Evolutionary conservation across 23 tunicate genomes (phyloP), one percentile per base, ranked within the genome.

Genomic region (Clavelina lepadiformis): DNA sequence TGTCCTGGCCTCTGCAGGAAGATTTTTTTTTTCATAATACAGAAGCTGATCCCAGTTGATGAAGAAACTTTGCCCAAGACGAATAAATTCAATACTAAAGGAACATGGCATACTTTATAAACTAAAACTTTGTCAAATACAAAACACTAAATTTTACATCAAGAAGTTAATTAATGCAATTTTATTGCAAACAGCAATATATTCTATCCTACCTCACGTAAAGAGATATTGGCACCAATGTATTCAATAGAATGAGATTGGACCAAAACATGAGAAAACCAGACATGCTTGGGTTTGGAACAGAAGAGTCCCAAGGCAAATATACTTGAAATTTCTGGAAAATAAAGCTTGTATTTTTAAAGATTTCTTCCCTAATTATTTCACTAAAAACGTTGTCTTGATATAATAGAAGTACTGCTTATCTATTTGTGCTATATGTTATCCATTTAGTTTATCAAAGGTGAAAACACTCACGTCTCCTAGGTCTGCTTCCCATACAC

Each of bases 201-300:
- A 11, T 44, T 44, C 20, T 7, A 33, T 29, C 87, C 27, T 52
- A 88, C 97, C 97, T 89, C 44, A 94, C 99, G 58, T 86, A 94
- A 1, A 94, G 81, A 8, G 99, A 94, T n/a, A 94, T 94, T 1
- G 99, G 99, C 0, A 94, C 99, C 50, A 94, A 63, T 1, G 99
- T 94, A 81, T 94, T 94, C 31, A 94, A 72, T 24, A 86, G 62
- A 58, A 94, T 94, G 41, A 94, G 86, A 56, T 86, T 82, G 18
- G 95, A 86, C 95, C 95, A 94, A 68, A 94, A 94, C 69, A 84
- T 73, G 6, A 94, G 67, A 41, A 86, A 94, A 8, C 95, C 99
- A 15, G 95, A 69, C 76, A 85, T 80, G 23, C 69, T 63, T 0
- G 83, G 79, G 45, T 74, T 85, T 26, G 72, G 77, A n/a, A 77